Conservation (phyloP, 2,797 vertebrate genomes). For the Eulemur coronatus region DNA sequence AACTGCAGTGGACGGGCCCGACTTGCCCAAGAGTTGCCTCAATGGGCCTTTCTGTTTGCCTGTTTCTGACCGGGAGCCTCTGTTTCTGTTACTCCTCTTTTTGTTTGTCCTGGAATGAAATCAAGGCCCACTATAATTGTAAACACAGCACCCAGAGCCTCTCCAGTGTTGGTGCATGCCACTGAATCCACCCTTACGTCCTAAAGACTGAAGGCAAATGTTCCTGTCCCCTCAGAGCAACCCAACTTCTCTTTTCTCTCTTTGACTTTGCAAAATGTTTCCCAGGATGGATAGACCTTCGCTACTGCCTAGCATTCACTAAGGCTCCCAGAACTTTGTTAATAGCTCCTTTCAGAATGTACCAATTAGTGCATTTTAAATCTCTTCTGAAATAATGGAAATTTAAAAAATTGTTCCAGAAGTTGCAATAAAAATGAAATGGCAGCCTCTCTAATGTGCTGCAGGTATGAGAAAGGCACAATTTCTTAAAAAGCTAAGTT, state of each 20-base stretch:
- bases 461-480: neutral
- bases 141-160: neutral
- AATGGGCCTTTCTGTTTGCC: neutral
- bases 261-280: constrained; percentile 31
- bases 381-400: constrained; percentile 60
- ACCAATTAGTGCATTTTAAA: constrained; percentile 52
- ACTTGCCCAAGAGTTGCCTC: neutral
- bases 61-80: neutral
- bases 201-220: neutral
- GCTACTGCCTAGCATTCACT: neutral
- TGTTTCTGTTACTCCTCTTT: neutral
- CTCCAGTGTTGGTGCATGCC: neutral
- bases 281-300: neutral
- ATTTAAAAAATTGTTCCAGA: constrained; percentile 42
- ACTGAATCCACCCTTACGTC: neutral
- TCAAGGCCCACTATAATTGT: neutral
- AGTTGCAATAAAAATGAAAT: constrained; percentile 58
- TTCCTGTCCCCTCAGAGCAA: neutral
- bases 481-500: constrained; percentile 26
- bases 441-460: constrained; percentile 37
- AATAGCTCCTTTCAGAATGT: constrained; percentile 35
- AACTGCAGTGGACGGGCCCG: neutral
- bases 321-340: neutral
- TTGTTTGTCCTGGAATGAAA: neutral
- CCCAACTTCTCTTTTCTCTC: neutral